These are phyloP conservation scores for Drosophila merina DNA, from an alignment of 2,888 invertebrate species.

Conservation along the genomic window DNA sequence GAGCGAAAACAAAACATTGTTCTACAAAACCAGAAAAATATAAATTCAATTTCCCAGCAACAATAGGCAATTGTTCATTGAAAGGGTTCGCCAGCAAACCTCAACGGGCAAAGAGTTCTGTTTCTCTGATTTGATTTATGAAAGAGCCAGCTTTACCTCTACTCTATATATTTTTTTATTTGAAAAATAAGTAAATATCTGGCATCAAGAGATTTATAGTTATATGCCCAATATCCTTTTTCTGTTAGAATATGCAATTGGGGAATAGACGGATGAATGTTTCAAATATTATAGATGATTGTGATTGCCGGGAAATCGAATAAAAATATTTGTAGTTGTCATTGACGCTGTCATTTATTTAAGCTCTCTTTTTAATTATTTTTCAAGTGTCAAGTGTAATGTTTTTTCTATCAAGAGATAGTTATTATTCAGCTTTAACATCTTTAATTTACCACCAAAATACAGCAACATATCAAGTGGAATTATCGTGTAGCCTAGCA, in stretches of 20 bases:
- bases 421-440: not conserved
- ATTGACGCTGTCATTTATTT: not conserved
- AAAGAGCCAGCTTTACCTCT: constrained; percentile 2
- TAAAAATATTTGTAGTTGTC: not conserved
- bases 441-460: not conserved
- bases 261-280: not conserved
- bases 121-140: constrained; percentile 56
- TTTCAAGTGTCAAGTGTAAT: not conserved
- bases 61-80: constrained; percentile 49
- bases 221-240: constrained; percentile 36
- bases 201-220: constrained; percentile 46
- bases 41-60: constrained; percentile 42
- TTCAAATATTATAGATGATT: constrained; percentile 2
- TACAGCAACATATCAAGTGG: constrained; percentile 16
- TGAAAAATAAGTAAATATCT: constrained; percentile 13
- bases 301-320: constrained; percentile 5
- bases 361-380: not conserved
- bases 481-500: constrained; percentile 8
- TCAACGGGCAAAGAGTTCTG: constrained; percentile 34
- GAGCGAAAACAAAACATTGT: constrained; percentile 16
- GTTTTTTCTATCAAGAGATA: not conserved
- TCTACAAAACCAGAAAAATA: constrained; percentile 15
- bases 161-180: constrained; percentile 16
- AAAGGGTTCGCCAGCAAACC: constrained; percentile 29
- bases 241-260: constrained; percentile 24